Conservation (phyloP, 1,140 invertebrate genomes). For the Drosophila ambigua region DNA sequence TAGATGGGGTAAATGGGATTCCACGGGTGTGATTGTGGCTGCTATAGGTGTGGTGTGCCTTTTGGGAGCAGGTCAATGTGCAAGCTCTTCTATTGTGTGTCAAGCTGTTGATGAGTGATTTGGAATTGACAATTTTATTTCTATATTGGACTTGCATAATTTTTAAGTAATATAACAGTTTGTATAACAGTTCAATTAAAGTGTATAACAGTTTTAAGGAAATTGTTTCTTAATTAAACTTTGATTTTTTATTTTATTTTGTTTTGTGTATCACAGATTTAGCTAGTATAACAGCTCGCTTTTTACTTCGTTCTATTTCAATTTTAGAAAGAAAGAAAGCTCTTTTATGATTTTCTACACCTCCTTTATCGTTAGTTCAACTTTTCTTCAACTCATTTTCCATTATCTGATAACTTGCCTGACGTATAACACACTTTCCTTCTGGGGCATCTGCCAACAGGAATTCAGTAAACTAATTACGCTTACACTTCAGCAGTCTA, state of each 20-base stretch:
- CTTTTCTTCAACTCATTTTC: no score
- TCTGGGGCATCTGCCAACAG: neutral
- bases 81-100: constrained; percentile 24
- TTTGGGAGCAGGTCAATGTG: constrained; percentile 44
- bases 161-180: constrained; percentile 3
- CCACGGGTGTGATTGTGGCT: neutral
- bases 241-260: neutral
- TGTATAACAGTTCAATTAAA: neutral
- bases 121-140: neutral
- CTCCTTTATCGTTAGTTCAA: no score
- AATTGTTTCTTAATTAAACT: neutral
- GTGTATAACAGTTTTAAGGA: no score
- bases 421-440: constrained; percentile 8
- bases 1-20: neutral
- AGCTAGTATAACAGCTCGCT: neutral
- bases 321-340: no score
- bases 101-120: constrained; percentile 6
- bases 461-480: constrained; percentile 34
- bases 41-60: neutral
- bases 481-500: constrained; percentile 45
- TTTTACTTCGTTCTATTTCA: no score
- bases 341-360: no score
- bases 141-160: no score
- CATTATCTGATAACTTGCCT: no score
- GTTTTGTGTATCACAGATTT: no score